Conservation (phyloP, 1,140 invertebrate genomes). For the Papilio helenus region DNA sequence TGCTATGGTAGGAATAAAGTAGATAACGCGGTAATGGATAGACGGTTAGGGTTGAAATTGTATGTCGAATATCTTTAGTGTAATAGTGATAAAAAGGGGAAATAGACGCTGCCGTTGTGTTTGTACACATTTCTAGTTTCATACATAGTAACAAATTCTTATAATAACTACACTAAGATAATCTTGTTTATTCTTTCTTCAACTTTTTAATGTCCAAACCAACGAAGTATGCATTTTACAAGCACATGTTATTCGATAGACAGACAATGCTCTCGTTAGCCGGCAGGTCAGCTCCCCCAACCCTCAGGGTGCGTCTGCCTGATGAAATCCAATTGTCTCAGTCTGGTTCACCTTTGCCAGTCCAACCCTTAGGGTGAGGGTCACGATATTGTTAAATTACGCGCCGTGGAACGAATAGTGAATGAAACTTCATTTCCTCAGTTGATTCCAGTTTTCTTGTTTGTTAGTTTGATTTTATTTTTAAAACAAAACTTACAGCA, state of each 20-base stretch:
- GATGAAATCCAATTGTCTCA: slow-evolving; percentile 16
- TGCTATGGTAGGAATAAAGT: slow-evolving; percentile 17
- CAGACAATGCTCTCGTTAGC: not conserved
- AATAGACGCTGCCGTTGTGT: not conserved
- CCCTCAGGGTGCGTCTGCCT: not conserved
- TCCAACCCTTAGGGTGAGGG: slow-evolving; percentile 5
- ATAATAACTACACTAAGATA: too few species aligned
- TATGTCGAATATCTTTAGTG: slow-evolving; percentile 7
- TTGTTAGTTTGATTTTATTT: not conserved
- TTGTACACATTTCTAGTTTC: not conserved
- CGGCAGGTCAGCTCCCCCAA: not conserved
- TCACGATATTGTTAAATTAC: slow-evolving; percentile 2
- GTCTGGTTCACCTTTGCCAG: slow-evolving; percentile 6
- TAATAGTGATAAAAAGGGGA: slow-evolving; percentile 33
- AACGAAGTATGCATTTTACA: not conserved
- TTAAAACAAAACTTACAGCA: not conserved
- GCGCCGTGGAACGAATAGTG: not conserved
- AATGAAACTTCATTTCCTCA: not conserved
- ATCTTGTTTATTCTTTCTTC: too few species aligned
- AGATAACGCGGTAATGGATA: slow-evolving; percentile 30
- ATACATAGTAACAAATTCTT: not conserved
- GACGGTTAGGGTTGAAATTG: not conserved
- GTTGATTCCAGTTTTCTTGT: not conserved
- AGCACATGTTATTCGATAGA: not conserved
- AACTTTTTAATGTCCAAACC: not conserved